Evolutionary conservation across 2,797 vertebrate species (phyloP).

Genomic region (Melanotaenia trifasciata): DNA sequence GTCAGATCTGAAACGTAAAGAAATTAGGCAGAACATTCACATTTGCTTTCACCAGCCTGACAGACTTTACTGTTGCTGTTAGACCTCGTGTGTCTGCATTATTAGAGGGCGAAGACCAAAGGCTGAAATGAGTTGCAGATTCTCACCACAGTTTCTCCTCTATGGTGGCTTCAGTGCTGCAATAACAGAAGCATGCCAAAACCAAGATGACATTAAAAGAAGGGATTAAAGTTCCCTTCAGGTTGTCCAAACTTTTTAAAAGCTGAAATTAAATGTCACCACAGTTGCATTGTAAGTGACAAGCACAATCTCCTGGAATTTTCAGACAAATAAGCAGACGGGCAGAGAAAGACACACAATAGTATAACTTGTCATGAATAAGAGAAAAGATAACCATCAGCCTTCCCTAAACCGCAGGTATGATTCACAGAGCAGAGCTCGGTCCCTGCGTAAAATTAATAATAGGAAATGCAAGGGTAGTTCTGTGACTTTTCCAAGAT

Average conservation of each 20-base stretch:
- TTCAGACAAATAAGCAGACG: conserved; percentile 9
- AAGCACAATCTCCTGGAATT: conserved; percentile 34
- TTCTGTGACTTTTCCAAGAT: conserved; percentile 80
- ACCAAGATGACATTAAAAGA: conserved; percentile 19
- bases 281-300: conserved; percentile 36
- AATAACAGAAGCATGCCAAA: conserved; percentile 59
- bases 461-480: conserved; percentile 83
- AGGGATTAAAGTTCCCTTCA: conserved; percentile 38
- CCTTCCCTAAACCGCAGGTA: conserved; percentile 77
- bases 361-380: conserved; percentile 43
- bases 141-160: conserved; percentile 71
- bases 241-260: conserved; percentile 32
- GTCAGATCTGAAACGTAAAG: neutral
- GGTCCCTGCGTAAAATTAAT: conserved; percentile 81
- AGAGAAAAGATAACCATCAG: conserved; percentile 52
- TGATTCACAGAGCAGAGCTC: conserved; percentile 79
- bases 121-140: conserved; percentile 40
- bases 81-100: conserved; percentile 29
- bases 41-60: conserved; percentile 9
- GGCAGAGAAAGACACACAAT: conserved; percentile 41
- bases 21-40: neutral
- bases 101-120: conserved; percentile 51
- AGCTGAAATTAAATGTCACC: conserved; percentile 23
- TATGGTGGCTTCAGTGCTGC: conserved; percentile 60
- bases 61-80: conserved; percentile 31